Evolutionary conservation across 2,797 vertebrate genomes (phyloP).

Genomic region (Lacerta agilis): DNA sequence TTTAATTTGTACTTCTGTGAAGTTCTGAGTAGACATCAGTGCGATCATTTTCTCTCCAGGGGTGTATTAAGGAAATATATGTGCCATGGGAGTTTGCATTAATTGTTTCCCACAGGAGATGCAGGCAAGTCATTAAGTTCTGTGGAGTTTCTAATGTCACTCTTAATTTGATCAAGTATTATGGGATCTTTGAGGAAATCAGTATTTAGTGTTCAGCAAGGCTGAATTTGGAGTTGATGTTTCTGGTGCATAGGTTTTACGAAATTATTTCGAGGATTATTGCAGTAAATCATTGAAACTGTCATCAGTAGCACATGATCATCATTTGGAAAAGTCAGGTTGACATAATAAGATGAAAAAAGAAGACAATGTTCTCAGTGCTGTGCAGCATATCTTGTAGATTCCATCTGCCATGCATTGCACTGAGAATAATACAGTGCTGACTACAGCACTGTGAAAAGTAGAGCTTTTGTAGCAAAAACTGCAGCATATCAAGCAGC

Average conservation of each 20-base stretch:
- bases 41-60: slow-evolving; percentile 28
- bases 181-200: slow-evolving; percentile 53
- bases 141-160: slow-evolving; percentile 34
- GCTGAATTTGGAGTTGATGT: slow-evolving; percentile 20
- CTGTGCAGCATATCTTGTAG: not conserved
- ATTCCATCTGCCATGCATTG: not conserved
- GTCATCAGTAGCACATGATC: not conserved
- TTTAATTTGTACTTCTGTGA: slow-evolving; percentile 37
- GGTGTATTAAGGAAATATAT: slow-evolving; percentile 36
- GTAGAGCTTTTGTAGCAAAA: not conserved
- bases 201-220: slow-evolving; percentile 25
- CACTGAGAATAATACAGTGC: not conserved
- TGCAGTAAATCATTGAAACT: slow-evolving; percentile 36
- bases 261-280: slow-evolving; percentile 18
- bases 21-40: slow-evolving; percentile 35
- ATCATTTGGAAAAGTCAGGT: slow-evolving; percentile 2
- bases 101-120: slow-evolving; percentile 47
- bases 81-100: slow-evolving; percentile 39
- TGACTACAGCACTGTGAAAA: not conserved
- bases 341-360: not conserved
- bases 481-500: not conserved
- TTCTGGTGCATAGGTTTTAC: slow-evolving; percentile 24
- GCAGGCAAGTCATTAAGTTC: slow-evolving; percentile 44
- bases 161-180: slow-evolving; percentile 59
- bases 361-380: not conserved